These are phyloP conservation scores for Hermaeophaga mercurialis DNA, from an alignment of 2,888 invertebrate genomes.

Conservation along the genomic window DNA sequence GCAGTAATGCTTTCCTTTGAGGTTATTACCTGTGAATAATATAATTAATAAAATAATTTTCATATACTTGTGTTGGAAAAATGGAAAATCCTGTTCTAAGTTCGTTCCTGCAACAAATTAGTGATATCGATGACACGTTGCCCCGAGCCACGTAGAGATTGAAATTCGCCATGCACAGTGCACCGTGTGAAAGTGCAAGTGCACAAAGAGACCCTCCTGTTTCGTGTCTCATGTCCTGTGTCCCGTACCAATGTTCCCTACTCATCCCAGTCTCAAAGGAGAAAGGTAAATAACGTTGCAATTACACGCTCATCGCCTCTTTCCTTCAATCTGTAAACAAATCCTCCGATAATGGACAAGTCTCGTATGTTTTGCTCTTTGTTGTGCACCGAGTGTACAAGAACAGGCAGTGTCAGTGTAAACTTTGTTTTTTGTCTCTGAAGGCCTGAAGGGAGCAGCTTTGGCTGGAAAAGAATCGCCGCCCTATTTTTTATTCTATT, in stretches of 20 bases:
- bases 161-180: not conserved
- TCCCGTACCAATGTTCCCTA: not conserved
- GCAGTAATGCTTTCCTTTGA: too few relatives aligned
- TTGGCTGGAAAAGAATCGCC: too few relatives aligned
- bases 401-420: not conserved
- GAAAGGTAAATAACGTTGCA: conserved; percentile 54
- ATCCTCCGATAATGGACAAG: conserved; percentile 26
- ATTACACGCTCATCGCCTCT: conserved; percentile 52
- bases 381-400: not conserved
- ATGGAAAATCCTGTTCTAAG: too few relatives aligned
- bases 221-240: not conserved
- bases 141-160: not conserved
- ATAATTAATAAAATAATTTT: too few relatives aligned
- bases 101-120: not conserved
- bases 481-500: too few relatives aligned
- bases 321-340: conserved; percentile 46
- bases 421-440: conserved; percentile 3
- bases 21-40: too few relatives aligned
- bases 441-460: not conserved
- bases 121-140: not conserved
- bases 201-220: not conserved
- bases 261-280: conserved; percentile 36
- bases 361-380: conserved; percentile 1
- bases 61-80: too few relatives aligned
- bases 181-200: conserved; percentile 7